Evolutionary conservation across 64 coral and sea anemone species (phyloP), one percentile per base, ranked within the genome.

Genomic region (Astreopora myriophthalma): DNA sequence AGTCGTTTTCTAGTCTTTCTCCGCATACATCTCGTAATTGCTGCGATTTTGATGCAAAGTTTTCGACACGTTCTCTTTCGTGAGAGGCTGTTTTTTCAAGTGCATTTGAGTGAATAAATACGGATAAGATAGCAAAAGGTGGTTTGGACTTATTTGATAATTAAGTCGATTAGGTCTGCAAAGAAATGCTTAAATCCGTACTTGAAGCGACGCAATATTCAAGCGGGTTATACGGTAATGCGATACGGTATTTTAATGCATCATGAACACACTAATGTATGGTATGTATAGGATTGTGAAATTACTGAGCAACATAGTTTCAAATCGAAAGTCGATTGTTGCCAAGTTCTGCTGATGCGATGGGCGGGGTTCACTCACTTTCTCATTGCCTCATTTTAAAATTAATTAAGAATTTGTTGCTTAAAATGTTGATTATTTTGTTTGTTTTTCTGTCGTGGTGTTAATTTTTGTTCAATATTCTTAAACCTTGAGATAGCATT

Each of bases 81-180:
- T 83, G 79, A 83, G 79, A 65, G 57, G 79, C 52, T 83, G 79
- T 83, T 83, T 83, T 83, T 83, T 83, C 32, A 83, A 64, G 52
- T 24, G 79, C 33, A 11, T 58, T 83, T 83, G 52, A 83, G 75
- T 64, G 51, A 83, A 62, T 31, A 83, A 83, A 62, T 38, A 61
- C n/a, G 79, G 79, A 83, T 83, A 83, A 83, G 57, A 78, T 62
- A 32, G 55, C 52, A 83, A 83, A 63, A 38, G 28, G 35, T 57
- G 51, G 34, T 65, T 38, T 73, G 3, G 70, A 37, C 70, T 33
- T 20, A 64, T 31, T 83, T 28, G 9, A 83, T 80, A 75, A 37
- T 73, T 34, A 73, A 73, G 70, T 64, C 20, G 40, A 78, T 25
- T 51, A 51, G 25, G 25, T 78, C n/a, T 52, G 29, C 75, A 30